These are phyloP conservation scores for Turritopsis rubra DNA, from an alignment of 30 jellyfish, hydroid and myxozoan species.

Conservation along the genomic window DNA sequence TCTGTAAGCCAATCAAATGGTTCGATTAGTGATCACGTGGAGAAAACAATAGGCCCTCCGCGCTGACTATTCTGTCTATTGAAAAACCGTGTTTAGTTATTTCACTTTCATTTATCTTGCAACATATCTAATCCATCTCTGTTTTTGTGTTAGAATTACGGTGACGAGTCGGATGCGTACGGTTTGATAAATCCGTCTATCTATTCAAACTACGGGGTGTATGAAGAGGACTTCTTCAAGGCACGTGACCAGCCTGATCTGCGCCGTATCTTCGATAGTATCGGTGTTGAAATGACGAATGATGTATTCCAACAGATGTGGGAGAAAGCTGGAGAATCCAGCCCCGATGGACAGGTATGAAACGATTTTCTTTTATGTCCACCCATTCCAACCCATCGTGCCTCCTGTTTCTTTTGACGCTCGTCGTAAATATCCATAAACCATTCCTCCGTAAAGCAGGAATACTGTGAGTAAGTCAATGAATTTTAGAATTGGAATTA, in stretches of 20 bases:
- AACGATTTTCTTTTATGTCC: background rate
- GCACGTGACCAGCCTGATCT: conserved; percentile 58
- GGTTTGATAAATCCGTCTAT: conserved; percentile 85
- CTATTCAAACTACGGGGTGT: conserved; percentile 76
- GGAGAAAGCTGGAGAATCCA: conserved; percentile 49
- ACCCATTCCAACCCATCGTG: no score
- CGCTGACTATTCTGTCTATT: no score
- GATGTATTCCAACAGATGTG: conserved; percentile 72
- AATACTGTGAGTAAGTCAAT: no score
- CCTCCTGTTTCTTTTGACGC: no score
- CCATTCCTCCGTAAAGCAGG: no score
- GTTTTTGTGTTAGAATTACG: conserved; percentile 61
- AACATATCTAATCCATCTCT: background rate
- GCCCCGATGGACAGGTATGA: conserved; percentile 66
- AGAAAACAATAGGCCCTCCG: no score
- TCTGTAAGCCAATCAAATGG: no score
- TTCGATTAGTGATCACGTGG: no score
- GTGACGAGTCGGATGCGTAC: conserved; percentile 85
- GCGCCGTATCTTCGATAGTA: conserved; percentile 65
- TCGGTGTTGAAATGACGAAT: conserved; percentile 86
- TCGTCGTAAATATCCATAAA: no score
- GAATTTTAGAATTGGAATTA: no score
- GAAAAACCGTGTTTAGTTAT: no score
- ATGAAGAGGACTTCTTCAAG: conserved; percentile 72
- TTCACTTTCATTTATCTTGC: no score